Percentiles rank a stretch among this genome's conserved stretches.
phyloP scores from a whole-genome alignment of 2,888 invertebrate species.

The Diadromus collaris region DNA sequence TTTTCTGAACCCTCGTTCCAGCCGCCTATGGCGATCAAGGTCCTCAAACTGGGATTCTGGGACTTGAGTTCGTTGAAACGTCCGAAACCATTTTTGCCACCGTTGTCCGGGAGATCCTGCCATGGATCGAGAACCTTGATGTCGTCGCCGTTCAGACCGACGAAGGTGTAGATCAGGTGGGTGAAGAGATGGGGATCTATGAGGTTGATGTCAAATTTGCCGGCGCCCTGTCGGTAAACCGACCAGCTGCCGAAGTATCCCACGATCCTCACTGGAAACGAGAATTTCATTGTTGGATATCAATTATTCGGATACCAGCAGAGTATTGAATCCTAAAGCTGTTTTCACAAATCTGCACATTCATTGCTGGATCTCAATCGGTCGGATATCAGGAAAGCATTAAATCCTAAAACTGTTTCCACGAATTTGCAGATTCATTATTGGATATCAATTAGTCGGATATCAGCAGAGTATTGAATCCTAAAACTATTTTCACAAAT shows the following conservation, averaged over 20 bases:
- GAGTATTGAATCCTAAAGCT: background rate
- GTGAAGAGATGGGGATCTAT: constrained; percentile 87
- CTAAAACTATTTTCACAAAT: no score
- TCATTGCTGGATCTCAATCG: no score
- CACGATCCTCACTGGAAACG: constrained; percentile 83
- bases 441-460: background rate
- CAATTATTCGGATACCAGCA: background rate
- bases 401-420: no score
- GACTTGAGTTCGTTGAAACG: constrained; percentile 82
- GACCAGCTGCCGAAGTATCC: constrained; percentile 92
- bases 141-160: constrained; percentile 82
- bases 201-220: constrained; percentile 85
- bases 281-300: background rate
- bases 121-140: constrained; percentile 82
- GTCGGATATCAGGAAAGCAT: background rate
- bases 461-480: background rate
- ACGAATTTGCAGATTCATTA: no score
- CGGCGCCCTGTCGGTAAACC: constrained; percentile 84
- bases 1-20: constrained; percentile 84
- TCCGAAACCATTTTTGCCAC: constrained; percentile 80
- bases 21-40: constrained; percentile 84
- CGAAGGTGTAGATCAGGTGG: constrained; percentile 87
- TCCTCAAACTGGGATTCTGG: constrained; percentile 81
- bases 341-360: no score
- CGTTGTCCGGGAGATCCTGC: constrained; percentile 83